These are phyloP conservation scores for Paramormyrops hopkinsi DNA, from an alignment of 2,797 vertebrate species.

Conservation along the genomic window DNA sequence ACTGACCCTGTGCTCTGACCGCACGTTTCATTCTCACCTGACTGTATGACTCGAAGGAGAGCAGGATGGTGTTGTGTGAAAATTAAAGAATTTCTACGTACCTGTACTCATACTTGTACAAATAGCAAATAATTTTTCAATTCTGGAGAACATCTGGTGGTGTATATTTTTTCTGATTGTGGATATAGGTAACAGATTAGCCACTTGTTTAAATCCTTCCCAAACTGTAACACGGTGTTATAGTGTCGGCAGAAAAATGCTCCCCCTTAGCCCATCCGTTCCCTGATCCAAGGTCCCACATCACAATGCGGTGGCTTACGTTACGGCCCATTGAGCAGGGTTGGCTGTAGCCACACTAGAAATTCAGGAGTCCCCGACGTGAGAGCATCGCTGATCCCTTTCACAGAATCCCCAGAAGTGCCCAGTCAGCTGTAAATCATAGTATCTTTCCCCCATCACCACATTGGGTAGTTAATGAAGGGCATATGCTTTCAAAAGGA, in stretches of 20 bases:
- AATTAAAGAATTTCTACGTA: not conserved
- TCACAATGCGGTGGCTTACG: not conserved
- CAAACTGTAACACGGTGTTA: not conserved
- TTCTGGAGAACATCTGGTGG: not conserved
- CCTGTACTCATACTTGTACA: not conserved
- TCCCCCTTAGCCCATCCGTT: not conserved
- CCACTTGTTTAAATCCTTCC: not conserved
- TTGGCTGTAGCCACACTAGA: not conserved
- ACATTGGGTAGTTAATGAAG: not conserved
- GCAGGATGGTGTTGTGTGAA: not conserved
- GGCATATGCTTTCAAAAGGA: not conserved
- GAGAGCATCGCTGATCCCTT: constrained; percentile 40
- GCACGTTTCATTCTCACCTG: not conserved
- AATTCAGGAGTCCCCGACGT: constrained; percentile 4
- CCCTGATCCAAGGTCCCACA: not conserved
- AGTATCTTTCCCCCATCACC: not conserved
- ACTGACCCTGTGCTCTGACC: not conserved
- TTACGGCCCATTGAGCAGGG: not conserved
- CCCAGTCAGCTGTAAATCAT: constrained; percentile 39
- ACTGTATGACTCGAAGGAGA: not conserved
- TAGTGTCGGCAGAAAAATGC: not conserved
- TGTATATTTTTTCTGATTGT: not conserved
- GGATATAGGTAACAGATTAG: not conserved
- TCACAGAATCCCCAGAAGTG: constrained; percentile 37
- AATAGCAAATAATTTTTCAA: not conserved